Evolutionary conservation across 2,113 vertebrate genomes (phyloP).

Genomic region (Sciurus niger): DNA sequence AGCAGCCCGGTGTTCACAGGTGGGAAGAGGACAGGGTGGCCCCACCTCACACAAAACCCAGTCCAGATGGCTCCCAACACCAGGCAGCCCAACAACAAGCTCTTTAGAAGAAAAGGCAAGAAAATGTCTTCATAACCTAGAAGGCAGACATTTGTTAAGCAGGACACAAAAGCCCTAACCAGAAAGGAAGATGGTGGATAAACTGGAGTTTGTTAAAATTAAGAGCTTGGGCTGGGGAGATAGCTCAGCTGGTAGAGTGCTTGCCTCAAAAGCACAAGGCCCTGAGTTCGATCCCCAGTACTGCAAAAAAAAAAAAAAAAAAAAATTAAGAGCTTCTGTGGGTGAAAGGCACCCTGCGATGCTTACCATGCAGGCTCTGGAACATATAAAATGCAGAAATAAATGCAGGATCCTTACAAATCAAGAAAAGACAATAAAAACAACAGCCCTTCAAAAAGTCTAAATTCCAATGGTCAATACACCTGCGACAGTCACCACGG

Average conservation of each 20-base stretch:
- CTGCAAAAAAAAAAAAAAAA: too few species aligned
- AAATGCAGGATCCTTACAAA: not conserved
- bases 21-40: not conserved
- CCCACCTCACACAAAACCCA: not conserved
- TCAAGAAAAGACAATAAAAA: not conserved
- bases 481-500: not conserved
- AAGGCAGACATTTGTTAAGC: not conserved
- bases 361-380: too few species aligned
- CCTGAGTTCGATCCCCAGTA: too few species aligned
- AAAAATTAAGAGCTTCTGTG: not conserved
- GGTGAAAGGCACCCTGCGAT: too few species aligned
- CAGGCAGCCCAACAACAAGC: not conserved
- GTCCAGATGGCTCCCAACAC: not conserved
- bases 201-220: not conserved
- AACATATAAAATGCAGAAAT: too few species aligned
- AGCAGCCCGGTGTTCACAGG: not conserved
- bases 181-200: not conserved
- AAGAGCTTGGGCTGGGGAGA: too few species aligned
- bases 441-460: not conserved
- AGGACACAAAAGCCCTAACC: not conserved
- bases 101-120: not conserved
- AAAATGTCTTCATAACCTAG: not conserved
- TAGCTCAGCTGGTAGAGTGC: too few species aligned
- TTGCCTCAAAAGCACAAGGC: too few species aligned
- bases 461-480: not conserved